Evolutionary conservation across 1,140 invertebrate species (phyloP).

Genomic region (Anastrepha obliqua): DNA sequence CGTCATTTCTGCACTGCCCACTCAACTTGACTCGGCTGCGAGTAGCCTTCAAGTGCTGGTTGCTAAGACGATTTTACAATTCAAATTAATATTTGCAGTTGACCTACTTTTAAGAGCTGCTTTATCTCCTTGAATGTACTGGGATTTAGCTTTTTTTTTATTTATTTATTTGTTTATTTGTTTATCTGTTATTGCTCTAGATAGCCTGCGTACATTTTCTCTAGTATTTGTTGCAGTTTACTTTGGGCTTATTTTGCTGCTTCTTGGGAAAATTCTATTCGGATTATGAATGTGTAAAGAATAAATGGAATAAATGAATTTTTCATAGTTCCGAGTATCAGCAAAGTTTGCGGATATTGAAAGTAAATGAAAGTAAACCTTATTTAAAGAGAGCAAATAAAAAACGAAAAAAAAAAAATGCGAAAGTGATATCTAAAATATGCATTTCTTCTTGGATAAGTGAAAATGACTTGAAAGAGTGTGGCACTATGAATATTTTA

Average conservation of each 20-base stretch:
- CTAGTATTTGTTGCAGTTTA: neutral
- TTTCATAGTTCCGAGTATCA: neutral
- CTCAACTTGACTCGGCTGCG: constrained; percentile 32
- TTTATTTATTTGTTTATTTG: neutral
- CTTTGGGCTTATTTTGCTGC: neutral
- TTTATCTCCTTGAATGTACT: constrained; percentile 44
- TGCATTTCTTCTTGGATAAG: no score
- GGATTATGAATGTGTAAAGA: neutral
- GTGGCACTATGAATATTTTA: no score
- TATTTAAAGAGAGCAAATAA: neutral
- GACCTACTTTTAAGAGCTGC: constrained; percentile 24
- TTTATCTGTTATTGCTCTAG: neutral
- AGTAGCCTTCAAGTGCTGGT: constrained; percentile 36
- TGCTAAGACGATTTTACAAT: constrained; percentile 41
- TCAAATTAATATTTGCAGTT: constrained; percentile 47
- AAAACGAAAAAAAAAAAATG: neutral
- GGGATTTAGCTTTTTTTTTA: neutral
- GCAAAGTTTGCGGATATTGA: constrained; percentile 21
- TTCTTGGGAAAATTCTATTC: neutral
- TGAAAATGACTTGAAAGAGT: no score
- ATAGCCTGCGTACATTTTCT: neutral
- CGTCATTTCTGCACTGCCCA: neutral
- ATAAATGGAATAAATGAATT: neutral
- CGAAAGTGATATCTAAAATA: no score
- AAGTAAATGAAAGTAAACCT: neutral